Conservation (phyloP, 2,888 invertebrate genomes). For the Pyrgus malvae region DNA sequence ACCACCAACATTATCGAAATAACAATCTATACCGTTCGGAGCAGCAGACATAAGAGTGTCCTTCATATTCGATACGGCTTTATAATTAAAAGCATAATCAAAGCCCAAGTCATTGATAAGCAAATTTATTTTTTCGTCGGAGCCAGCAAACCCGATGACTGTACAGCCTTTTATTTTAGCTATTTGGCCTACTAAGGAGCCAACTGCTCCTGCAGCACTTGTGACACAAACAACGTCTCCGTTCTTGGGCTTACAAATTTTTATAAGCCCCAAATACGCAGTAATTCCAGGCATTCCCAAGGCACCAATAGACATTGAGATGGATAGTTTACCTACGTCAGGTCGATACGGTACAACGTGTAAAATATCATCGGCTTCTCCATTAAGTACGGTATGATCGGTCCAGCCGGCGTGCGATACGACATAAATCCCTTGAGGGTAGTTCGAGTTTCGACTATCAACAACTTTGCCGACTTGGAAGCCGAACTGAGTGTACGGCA, state of each 20-base stretch:
- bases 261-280: constrained; percentile 87
- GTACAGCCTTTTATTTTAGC: constrained; percentile 85
- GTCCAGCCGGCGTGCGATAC: constrained; percentile 83
- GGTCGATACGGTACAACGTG: constrained; percentile 49
- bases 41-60: constrained; percentile 82
- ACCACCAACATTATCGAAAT: constrained; percentile 84
- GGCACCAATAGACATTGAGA: constrained; percentile 82
- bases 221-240: constrained; percentile 87
- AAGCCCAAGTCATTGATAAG: constrained; percentile 85
- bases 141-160: constrained; percentile 87
- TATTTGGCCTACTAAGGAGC: constrained; percentile 87
- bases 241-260: constrained; percentile 84
- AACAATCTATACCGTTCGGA: constrained; percentile 87
- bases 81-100: constrained; percentile 88
- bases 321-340: constrained; percentile 70
- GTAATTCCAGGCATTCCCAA: constrained; percentile 87
- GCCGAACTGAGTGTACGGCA: constrained; percentile 33
- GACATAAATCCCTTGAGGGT: constrained; percentile 79
- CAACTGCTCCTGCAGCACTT: constrained; percentile 88
- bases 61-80: constrained; percentile 74
- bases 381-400: constrained; percentile 39
- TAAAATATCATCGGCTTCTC: constrained; percentile 19
- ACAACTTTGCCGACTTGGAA: constrained; percentile 56
- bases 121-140: constrained; percentile 86
- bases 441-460: constrained; percentile 79